phyloP scores from a whole-genome alignment of 2,113 vertebrate species.

The Amphilophus citrinellus region DNA sequence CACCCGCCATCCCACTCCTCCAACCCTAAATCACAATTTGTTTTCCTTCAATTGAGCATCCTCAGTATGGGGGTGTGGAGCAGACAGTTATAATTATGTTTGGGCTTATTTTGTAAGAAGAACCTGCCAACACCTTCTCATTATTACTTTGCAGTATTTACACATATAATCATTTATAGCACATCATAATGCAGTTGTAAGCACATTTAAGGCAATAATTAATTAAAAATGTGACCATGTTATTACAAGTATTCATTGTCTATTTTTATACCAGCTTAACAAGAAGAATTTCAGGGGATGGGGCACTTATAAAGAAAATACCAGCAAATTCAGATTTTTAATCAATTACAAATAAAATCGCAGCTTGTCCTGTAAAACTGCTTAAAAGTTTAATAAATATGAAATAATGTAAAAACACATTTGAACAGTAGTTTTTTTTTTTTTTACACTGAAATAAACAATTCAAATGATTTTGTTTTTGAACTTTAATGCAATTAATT shows the following conservation, averaged over 20 bases:
- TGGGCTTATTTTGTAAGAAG: slow-evolving; percentile 25
- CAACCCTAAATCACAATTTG: slow-evolving; percentile 65
- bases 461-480: neutral
- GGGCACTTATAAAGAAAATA: neutral
- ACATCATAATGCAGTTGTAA: neutral
- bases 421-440: neutral
- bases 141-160: neutral
- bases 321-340: neutral
- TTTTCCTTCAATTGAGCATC: slow-evolving; percentile 51
- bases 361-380: neutral
- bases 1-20: slow-evolving; percentile 54
- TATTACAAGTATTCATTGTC: neutral
- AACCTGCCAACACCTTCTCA: neutral
- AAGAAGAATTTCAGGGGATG: too few relatives aligned
- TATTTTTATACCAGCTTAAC: neutral
- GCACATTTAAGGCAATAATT: neutral
- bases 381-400: neutral
- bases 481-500: neutral
- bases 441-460: neutral
- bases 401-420: neutral
- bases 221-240: neutral
- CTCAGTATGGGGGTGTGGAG: neutral
- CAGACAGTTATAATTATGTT: slow-evolving; percentile 28
- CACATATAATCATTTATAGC: slow-evolving; percentile 6
- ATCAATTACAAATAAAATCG: neutral